Base-by-base conservation (phyloP, 2,797 vertebrate species). In the Galagoides demidoff region DNA sequence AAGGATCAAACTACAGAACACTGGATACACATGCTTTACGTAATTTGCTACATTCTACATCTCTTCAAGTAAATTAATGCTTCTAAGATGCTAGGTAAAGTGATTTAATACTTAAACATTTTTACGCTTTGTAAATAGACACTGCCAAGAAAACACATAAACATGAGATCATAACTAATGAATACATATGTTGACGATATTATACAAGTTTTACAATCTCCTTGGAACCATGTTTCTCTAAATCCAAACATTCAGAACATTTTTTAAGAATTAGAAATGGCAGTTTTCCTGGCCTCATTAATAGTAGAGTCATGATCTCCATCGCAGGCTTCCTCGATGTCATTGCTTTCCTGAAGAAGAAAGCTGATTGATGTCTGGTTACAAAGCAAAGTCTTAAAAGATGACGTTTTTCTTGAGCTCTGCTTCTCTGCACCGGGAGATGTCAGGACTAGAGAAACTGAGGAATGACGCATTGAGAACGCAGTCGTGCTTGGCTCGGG, bases 101-200 rank as follows among this genome's bases (percentile, higher is more conserved):
- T 95, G 98, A 98, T 98, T 97, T 97, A 97, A 97, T 98, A 99
- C 98, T 99, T 98, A 98, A 96, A 98, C 98, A 96, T 97, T 97
- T 99, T 95, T 99, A 99, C 98, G 97, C 97, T 98, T 99, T 99
- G 98, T 98, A 99, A 97, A 86, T 61, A 96, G 99, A 99, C 98
- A 99, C 99, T 99, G 99, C 99, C 99, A 99, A 99, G 99, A 99
- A 99, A 99, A 99, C 99, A 99, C 99, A 99, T 99, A 99, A 99
- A 99, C 99, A 99, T 99, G 99, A 99, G 99, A 99, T 99, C 98
- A 98, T 99, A 99, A 99, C 99, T 99, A 99, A 99, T 99, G 99
- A 99, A 99, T 98, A 98, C 99, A 98, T 98, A 98, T 98, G 98
- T 99, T 99, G 98, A 99, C 99, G 99, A 98, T 98, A 98, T 99